Evolutionary conservation across 23 tunicate genomes (phyloP).

Genomic region (Botrylloides violaceus): DNA sequence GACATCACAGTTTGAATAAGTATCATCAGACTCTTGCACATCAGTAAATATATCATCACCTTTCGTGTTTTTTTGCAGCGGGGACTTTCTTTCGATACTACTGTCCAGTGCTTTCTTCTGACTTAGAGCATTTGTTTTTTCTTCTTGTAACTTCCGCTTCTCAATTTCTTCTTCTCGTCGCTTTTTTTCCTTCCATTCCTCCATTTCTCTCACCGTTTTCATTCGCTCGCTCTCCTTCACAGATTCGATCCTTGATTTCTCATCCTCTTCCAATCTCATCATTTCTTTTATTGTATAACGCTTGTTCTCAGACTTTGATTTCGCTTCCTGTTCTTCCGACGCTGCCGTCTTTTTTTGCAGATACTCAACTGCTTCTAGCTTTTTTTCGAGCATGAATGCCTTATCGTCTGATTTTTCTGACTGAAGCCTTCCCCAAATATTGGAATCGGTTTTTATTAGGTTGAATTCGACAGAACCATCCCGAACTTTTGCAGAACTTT

Average conservation of each 20-base stretch:
- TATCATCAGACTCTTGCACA: background rate
- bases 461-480: constrained; percentile 48
- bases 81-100: background rate
- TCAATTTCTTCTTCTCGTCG: constrained; percentile 54
- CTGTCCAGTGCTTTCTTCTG: background rate
- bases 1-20: background rate
- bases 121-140: constrained; percentile 1
- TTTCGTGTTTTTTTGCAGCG: background rate
- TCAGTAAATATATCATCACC: constrained; percentile 6
- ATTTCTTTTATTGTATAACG: constrained; percentile 67
- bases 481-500: constrained; percentile 55
- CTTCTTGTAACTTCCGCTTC: constrained; percentile 42
- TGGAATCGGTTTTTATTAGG: constrained; percentile 32
- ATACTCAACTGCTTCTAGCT: constrained; percentile 68
- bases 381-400: constrained; percentile 41
- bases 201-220: constrained; percentile 32
- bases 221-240: constrained; percentile 59
- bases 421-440: constrained; percentile 42
- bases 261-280: constrained; percentile 51
- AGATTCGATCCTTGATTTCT: constrained; percentile 35
- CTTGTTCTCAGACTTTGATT: constrained; percentile 36
- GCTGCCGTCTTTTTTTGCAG: constrained; percentile 49
- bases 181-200: constrained; percentile 62
- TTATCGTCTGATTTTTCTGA: constrained; percentile 48
- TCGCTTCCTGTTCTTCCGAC: constrained; percentile 26